phyloP scores from a whole-genome alignment of 2,888 invertebrate genomes.

The Stenodera caucasica region DNA sequence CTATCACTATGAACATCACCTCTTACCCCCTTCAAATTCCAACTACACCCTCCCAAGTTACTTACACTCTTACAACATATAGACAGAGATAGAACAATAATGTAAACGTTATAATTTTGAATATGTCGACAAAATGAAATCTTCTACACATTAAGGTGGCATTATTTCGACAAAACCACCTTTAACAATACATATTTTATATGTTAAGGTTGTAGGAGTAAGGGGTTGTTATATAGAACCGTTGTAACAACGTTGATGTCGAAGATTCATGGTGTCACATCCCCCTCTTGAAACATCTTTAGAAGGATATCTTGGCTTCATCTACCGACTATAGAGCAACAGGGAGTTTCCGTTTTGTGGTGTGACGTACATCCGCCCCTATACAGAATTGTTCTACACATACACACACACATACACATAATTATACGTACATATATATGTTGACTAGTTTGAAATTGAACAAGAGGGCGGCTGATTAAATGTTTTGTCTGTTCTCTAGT shows the following conservation, averaged over 20 bases:
- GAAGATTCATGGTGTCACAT: constrained; percentile 25
- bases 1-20: not conserved
- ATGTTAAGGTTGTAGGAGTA: not conserved
- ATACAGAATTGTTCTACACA: constrained; percentile 18
- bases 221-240: not conserved
- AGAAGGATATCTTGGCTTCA: constrained; percentile 19
- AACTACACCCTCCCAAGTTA: too few species aligned
- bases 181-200: constrained; percentile 20
- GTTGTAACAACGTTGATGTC: constrained; percentile 18
- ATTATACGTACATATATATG: not conserved
- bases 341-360: constrained; percentile 26
- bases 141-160: constrained; percentile 21
- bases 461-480: not conserved
- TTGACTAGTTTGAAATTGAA: not conserved
- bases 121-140: constrained; percentile 25
- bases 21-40: not conserved
- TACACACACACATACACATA: not conserved
- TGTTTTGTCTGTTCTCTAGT: not conserved
- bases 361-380: constrained; percentile 24
- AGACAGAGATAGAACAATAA: constrained; percentile 14
- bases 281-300: constrained; percentile 18
- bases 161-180: constrained; percentile 16
- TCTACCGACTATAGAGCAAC: constrained; percentile 22
- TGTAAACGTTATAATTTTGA: constrained; percentile 20
- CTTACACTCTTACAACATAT: not conserved